These are phyloP conservation scores for Ptychoptera albimana DNA, from an alignment of 2,888 invertebrate genomes.

Conservation along the genomic window DNA sequence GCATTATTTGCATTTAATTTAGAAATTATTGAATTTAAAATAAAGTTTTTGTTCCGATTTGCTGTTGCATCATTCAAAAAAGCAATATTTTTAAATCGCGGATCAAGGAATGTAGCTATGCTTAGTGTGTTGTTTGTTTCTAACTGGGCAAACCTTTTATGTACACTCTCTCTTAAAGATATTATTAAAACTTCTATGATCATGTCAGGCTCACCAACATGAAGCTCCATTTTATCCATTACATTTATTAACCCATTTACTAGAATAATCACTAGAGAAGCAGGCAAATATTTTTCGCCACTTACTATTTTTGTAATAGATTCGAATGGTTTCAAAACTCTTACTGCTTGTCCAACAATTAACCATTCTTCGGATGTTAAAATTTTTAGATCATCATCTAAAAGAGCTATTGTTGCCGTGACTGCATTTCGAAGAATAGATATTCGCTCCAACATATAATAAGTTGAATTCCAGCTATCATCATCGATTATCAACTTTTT, in stretches of 20 bases:
- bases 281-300: slow-evolving; percentile 12
- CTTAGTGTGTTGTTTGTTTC: neutral
- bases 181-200: neutral
- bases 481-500: slow-evolving; percentile 2
- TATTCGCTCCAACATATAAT: slow-evolving; percentile 1
- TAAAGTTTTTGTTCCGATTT: neutral
- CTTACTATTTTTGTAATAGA: slow-evolving; percentile 12
- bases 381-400: neutral
- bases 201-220: neutral
- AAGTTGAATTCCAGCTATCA: slow-evolving; percentile 1
- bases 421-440: neutral
- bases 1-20: slow-evolving; percentile 8
- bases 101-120: neutral
- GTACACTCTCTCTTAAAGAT: neutral
- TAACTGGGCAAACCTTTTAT: neutral
- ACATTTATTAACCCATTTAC: slow-evolving; percentile 10
- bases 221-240: neutral
- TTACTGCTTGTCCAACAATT: slow-evolving; percentile 9
- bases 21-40: slow-evolving; percentile 10
- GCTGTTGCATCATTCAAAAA: neutral
- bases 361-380: slow-evolving; percentile 12
- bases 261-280: slow-evolving; percentile 12
- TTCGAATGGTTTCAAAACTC: slow-evolving; percentile 13
- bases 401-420: neutral
- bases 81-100: neutral